Conservation (phyloP, 2,797 vertebrate genomes). For the Novumbra hubbsi region DNA sequence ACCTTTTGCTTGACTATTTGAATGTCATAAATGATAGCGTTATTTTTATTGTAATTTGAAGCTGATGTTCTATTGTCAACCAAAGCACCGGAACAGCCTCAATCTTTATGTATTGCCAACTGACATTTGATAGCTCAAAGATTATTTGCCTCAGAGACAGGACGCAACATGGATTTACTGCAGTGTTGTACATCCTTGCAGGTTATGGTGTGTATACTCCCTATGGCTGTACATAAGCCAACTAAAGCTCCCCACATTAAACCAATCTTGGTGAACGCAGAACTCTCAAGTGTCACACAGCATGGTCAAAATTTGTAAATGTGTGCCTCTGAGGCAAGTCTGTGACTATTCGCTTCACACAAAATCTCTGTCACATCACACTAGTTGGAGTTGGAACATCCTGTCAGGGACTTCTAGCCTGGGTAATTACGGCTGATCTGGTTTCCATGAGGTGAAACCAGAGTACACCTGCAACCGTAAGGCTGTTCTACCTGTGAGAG, state of each 20-base stretch:
- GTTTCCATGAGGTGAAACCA: neutral
- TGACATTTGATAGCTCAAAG: neutral
- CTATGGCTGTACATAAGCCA: neutral
- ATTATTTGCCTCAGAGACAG: neutral
- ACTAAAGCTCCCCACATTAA: neutral
- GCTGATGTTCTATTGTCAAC: neutral
- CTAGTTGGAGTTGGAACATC: constrained; percentile 1
- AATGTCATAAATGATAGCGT: constrained; percentile 22
- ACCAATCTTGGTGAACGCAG: neutral
- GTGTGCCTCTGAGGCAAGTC: neutral
- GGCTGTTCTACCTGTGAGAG: neutral
- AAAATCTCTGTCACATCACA: neutral
- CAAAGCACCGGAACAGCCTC: neutral
- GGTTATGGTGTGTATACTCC: neutral
- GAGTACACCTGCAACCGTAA: neutral
- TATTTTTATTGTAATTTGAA: constrained; percentile 24
- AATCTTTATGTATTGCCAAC: neutral
- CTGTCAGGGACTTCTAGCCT: neutral
- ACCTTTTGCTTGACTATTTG: constrained; percentile 6
- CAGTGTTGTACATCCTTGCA: neutral
- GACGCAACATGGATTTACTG: neutral
- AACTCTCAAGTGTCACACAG: neutral
- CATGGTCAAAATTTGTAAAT: neutral
- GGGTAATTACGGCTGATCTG: neutral
- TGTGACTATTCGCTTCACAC: neutral